Percentiles rank a stretch among this genome's conserved stretches.
These are phyloP conservation scores for Lytechinus variegatus DNA, from an alignment of 35 echinoderm and acorn worm genomes.

Conservation along the genomic window DNA sequence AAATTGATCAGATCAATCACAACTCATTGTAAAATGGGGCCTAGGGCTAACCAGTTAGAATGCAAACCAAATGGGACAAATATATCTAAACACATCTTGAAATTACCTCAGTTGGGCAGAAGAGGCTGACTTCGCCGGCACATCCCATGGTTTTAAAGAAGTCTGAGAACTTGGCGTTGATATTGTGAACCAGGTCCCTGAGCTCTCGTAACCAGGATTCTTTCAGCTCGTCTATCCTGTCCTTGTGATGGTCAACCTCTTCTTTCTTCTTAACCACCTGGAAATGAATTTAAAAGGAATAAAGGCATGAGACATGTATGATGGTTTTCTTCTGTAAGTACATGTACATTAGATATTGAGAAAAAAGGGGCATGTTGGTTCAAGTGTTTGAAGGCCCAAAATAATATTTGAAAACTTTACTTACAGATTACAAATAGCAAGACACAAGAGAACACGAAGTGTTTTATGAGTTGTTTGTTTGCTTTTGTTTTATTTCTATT, in stretches of 20 bases:
- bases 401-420: too few species aligned
- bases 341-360: too few species aligned
- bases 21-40: too few species aligned
- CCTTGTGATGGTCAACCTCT: not conserved
- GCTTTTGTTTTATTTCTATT: too few species aligned
- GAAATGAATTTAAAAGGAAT: not conserved
- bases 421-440: too few species aligned
- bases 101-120: constrained; percentile 81
- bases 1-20: too few species aligned
- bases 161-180: constrained; percentile 73
- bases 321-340: too few species aligned
- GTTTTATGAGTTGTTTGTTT: too few species aligned
- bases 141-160: constrained; percentile 89
- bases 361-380: too few species aligned
- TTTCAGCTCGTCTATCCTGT: constrained; percentile 61
- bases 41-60: too few species aligned
- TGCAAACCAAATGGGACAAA: not conserved
- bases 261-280: not conserved
- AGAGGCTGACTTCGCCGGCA: constrained; percentile 88
- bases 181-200: constrained; percentile 48
- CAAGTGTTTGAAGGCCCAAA: too few species aligned
- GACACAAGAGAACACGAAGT: too few species aligned
- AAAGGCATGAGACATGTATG: not conserved
- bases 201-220: constrained; percentile 62
- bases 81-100: not conserved